phyloP scores from a whole-genome alignment of 2,113 vertebrate species.

The Cryptomyrus ogoouensis region DNA sequence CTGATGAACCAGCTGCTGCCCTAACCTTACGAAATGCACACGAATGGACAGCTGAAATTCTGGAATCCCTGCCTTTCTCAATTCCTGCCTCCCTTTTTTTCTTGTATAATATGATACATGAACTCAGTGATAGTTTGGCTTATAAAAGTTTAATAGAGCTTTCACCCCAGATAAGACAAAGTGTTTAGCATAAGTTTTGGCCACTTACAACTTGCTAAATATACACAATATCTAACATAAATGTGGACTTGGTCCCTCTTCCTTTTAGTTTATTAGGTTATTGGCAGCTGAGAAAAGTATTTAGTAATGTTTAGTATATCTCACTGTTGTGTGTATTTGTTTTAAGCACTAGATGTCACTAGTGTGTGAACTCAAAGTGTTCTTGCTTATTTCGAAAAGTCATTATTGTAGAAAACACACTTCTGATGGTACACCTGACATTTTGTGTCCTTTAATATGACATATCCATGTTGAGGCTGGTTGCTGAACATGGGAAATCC shows the following conservation, averaged over 20 bases:
- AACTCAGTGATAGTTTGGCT: background rate
- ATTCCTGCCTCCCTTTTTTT: background rate
- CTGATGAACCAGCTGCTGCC: slow-evolving; percentile 15
- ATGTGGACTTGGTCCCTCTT: background rate
- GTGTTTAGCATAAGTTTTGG: background rate
- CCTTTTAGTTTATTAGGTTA: background rate
- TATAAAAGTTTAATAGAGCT: background rate
- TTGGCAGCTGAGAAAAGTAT: background rate
- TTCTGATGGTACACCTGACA: background rate
- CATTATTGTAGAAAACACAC: background rate
- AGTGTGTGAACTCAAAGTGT: background rate
- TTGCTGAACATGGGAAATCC: background rate
- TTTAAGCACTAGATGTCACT: slow-evolving; percentile 12
- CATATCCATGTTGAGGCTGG: background rate
- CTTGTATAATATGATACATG: background rate
- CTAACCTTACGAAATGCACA: slow-evolving; percentile 12
- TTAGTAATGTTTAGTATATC: background rate
- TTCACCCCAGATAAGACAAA: background rate
- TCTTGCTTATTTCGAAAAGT: background rate
- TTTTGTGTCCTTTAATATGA: background rate
- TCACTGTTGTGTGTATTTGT: background rate
- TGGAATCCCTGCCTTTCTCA: slow-evolving; percentile 6
- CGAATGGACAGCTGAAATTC: slow-evolving; percentile 15
- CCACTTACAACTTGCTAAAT: background rate
- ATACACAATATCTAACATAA: background rate